phyloP scores from a whole-genome alignment of 2,797 vertebrate genomes.

The Chlorospingus semifuscus region DNA sequence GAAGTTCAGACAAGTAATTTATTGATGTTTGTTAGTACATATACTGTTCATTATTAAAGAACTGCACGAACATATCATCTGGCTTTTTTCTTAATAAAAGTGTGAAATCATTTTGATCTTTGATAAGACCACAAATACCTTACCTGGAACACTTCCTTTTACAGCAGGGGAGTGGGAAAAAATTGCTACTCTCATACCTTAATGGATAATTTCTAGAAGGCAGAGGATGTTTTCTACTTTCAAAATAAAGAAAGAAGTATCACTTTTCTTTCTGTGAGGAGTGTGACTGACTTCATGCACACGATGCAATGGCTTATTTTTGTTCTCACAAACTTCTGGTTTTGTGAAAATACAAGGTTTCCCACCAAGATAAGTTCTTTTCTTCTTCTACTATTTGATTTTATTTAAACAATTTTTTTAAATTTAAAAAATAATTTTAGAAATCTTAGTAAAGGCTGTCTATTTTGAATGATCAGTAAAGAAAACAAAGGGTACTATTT shows the following conservation, averaged over 20 bases:
- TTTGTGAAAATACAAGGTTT: background rate
- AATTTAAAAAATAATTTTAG: background rate
- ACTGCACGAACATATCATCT: background rate
- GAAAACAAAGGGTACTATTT: background rate
- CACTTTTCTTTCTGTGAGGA: background rate
- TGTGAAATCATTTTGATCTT: background rate
- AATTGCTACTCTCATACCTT: background rate
- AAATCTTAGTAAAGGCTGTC: background rate
- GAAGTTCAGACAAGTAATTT: background rate
- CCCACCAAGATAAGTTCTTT: background rate
- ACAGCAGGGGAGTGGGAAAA: background rate
- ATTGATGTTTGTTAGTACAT: background rate
- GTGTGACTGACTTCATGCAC: background rate
- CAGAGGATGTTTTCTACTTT: background rate
- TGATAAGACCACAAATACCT: background rate
- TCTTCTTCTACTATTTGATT: background rate
- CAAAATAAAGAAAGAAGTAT: background rate
- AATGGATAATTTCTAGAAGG: background rate
- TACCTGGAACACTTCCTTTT: background rate
- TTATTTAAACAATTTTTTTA: background rate
- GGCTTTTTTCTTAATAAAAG: background rate
- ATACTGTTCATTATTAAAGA: background rate
- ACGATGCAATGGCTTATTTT: background rate
- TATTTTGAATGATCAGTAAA: background rate
- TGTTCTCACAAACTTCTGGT: background rate